Conservation (phyloP, 2,888 invertebrate species). For the Pycnomerus fuliginosus region DNA sequence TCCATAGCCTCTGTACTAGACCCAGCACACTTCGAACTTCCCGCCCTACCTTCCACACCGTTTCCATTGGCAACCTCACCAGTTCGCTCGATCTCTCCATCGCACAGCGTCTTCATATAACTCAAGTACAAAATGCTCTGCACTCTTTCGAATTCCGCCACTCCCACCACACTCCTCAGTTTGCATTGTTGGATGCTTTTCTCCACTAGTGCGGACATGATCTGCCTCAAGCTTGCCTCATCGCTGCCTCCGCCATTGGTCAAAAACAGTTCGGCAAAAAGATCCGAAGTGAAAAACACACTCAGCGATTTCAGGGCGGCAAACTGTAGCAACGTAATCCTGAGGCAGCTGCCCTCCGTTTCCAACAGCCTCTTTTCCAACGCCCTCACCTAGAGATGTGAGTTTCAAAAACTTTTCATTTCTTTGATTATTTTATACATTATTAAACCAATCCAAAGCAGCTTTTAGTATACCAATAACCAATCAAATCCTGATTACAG, state of each 20-base stretch:
- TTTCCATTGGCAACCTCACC: no score
- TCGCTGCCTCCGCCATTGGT: conserved; percentile 49
- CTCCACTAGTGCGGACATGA: conserved; percentile 52
- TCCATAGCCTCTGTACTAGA: no score
- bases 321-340: conserved; percentile 57
- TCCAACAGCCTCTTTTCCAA: conserved; percentile 50
- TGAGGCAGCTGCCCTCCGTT: conserved; percentile 53
- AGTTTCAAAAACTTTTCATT: no score
- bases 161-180: conserved; percentile 51
- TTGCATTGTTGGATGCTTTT: conserved; percentile 54
- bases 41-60: no score
- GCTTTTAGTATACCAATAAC: no score
- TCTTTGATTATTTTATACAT: no score
- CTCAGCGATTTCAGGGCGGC: conserved; percentile 59
- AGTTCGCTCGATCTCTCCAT: no score
- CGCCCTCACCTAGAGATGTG: conserved; percentile 37
- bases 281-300: conserved; percentile 55
- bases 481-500: no score
- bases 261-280: conserved; percentile 58
- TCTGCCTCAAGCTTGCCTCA: conserved; percentile 42
- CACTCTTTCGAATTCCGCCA: conserved; percentile 55
- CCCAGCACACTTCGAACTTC: no score
- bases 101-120: conserved; percentile 44
- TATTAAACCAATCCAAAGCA: no score
- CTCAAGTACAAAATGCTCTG: conserved; percentile 53